Percentiles rank a stretch among this genome's conserved stretches.
Conservation (phyloP, 2,113 vertebrate species). For the Puffinus mauretanicus region DNA sequence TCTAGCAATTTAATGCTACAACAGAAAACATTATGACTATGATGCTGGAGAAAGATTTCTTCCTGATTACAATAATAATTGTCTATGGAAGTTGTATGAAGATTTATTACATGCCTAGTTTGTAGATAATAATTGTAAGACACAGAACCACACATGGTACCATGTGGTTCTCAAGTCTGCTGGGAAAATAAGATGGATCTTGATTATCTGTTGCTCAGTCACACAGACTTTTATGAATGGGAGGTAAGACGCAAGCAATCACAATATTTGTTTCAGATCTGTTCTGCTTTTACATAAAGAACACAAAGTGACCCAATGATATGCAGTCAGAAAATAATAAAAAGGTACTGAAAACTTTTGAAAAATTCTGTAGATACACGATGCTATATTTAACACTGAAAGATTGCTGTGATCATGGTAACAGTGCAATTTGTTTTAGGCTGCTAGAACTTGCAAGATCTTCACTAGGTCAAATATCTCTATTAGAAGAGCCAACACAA, state of each 20-base stretch:
- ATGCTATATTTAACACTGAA: background rate
- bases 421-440: background rate
- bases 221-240: background rate
- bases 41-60: background rate
- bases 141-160: background rate
- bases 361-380: accelerated
- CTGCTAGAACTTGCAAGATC: background rate
- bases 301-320: background rate
- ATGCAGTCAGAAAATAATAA: background rate
- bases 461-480: background rate
- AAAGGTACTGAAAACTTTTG: background rate
- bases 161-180: background rate
- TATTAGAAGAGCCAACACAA: background rate
- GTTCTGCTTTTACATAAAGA: background rate
- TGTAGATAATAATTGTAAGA: background rate
- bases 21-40: background rate
- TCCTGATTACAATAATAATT: background rate
- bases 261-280: background rate
- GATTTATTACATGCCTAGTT: background rate
- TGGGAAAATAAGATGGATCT: background rate
- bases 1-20: background rate
- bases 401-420: background rate
- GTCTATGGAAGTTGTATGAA: background rate
- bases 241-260: background rate
- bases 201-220: background rate